Percentiles rank a stretch among this genome's conserved stretches.
Evolutionary conservation across 37 sponge, comb jelly and placozoan species (phyloP).

Genomic region (Cliona cf. orientalis): DNA sequence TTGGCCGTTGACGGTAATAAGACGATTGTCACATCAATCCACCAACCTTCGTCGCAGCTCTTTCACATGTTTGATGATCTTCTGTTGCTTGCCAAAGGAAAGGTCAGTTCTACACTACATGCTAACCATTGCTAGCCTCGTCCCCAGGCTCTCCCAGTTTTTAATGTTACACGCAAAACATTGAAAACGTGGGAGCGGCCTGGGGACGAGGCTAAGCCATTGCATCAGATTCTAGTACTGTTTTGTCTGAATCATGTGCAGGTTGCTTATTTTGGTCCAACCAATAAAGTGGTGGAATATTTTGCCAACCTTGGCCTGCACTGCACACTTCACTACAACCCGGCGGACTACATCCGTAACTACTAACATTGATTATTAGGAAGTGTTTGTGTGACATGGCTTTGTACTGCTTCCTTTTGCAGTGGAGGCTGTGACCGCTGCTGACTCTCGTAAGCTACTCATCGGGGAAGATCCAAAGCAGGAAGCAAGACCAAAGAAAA

Average conservation of each 20-base stretch:
- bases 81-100: constrained; percentile 75
- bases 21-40: constrained; percentile 73
- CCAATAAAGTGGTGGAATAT: constrained; percentile 49
- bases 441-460: constrained; percentile 33
- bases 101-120: too few relatives aligned
- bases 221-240: background rate
- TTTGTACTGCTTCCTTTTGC: background rate
- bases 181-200: background rate
- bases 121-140: too few relatives aligned
- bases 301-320: constrained; percentile 60
- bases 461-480: constrained; percentile 63
- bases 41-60: constrained; percentile 87
- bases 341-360: constrained; percentile 84
- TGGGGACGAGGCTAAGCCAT: background rate
- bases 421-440: constrained; percentile 71
- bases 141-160: too few relatives aligned
- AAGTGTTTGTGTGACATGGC: background rate
- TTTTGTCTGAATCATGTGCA: background rate
- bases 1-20: constrained; percentile 60
- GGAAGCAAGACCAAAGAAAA: background rate
- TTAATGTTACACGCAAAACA: background rate
- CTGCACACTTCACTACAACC: constrained; percentile 84
- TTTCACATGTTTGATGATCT: constrained; percentile 82
- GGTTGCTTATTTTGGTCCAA: constrained; percentile 82
- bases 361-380: background rate